Evolutionary conservation across 2,888 invertebrate species (phyloP), one percentile per base, ranked within the genome.

Genomic region (Villa cingulata): DNA sequence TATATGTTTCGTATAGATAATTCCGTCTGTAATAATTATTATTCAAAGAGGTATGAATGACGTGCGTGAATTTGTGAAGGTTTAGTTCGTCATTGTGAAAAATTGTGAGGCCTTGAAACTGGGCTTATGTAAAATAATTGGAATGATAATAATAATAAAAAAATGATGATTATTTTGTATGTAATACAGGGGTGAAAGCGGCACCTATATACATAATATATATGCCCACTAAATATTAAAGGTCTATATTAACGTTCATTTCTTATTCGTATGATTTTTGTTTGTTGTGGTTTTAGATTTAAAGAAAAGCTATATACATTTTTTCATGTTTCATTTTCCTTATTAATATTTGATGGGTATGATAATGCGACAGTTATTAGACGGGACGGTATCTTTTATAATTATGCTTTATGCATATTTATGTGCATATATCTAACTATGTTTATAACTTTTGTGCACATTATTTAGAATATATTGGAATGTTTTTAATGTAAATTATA

Each of bases 31-130:
- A 23, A 23, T 23, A 23, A 23, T 23, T 6, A 23, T 23, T 23
- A 7, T 23, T 23, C 4, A 6, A 6, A 16, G 14, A 41, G 7
- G 20, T 23, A 23, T 9, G 14, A 20, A 27, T 43, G 51, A 49
- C 53, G 62, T 61, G 64, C 65, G 63, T 64, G 65, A 63, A 63
- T 64, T 64, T 63, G 63, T 61, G 57, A 63, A 64, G 63, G 65
- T 64, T 63, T 63, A 63, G 63, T 59, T 59, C 64, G 59, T 62
- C 58, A 62, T 62, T 62, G 58, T 59, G 56, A 45, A 34, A 16
- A 23, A 45, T 42, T 45, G 41, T 38, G 39, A n/a, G n/a, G n/a
- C n/a, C n/a, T 16, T 41, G 44, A 32, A 39, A 50, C 29, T 27
- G 10, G 27, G 46, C 41, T 27, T 37, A 37, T 17, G 16, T 17